These are phyloP conservation scores for Orchestia grillus DNA, from an alignment of 1,140 invertebrate genomes.

Conservation along the genomic window DNA sequence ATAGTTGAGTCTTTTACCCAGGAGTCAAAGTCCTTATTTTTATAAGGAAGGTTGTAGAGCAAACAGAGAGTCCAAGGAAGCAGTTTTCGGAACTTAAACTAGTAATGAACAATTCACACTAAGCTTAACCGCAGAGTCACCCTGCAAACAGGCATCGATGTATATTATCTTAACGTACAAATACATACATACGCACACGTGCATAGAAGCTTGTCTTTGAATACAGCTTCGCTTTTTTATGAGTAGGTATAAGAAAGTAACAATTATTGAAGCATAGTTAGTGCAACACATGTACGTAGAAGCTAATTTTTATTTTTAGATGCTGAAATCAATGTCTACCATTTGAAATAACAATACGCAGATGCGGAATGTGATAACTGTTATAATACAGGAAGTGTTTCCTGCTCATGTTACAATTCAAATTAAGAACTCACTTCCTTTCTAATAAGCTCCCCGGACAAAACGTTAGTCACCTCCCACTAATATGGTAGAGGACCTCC, in stretches of 20 bases:
- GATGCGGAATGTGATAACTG: not conserved
- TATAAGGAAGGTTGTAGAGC: too few species aligned
- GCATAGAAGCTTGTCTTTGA: not conserved
- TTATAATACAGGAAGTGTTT: not conserved
- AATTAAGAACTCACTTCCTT: too few species aligned
- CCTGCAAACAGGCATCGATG: not conserved
- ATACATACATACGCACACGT: not conserved
- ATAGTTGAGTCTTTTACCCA: too few species aligned
- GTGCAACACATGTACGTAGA: not conserved
- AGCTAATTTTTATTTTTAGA: not conserved
- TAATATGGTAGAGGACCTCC: too few species aligned
- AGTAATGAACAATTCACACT: too few species aligned
- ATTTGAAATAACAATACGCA: not conserved
- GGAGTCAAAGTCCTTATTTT: too few species aligned
- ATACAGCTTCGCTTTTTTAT: too few species aligned
- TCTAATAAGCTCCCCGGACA: too few species aligned
- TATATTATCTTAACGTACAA: not conserved
- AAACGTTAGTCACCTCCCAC: too few species aligned
- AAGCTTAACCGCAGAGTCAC: too few species aligned
- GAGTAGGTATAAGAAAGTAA: not conserved
- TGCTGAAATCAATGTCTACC: not conserved
- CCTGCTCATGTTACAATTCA: not conserved
- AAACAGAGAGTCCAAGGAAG: too few species aligned
- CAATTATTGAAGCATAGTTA: not conserved
- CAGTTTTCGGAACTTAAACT: too few species aligned